Conservation (phyloP, 2,888 invertebrate genomes). For the Leptura quadrifasciata region DNA sequence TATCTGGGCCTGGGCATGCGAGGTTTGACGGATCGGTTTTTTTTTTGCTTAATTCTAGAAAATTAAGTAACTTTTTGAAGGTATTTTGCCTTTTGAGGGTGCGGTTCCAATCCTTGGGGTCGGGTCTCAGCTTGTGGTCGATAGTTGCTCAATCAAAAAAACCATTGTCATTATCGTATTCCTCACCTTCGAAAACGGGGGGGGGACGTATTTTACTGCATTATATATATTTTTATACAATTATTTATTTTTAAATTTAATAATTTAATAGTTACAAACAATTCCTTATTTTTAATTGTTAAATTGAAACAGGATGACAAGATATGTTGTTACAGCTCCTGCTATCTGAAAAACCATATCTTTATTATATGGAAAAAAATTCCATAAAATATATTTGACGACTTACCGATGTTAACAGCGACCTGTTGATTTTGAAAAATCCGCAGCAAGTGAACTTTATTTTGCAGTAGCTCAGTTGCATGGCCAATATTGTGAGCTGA, state of each 20-base stretch:
- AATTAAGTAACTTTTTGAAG: no score
- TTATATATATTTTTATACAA: neutral
- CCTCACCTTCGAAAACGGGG: no score
- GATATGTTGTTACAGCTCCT: constrained; percentile 61
- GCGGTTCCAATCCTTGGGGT: no score
- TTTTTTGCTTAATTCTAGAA: no score
- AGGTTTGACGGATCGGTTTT: no score
- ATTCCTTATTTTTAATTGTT: constrained; percentile 33
- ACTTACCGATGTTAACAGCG: constrained; percentile 61
- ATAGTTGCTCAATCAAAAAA: no score
- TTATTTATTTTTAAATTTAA: neutral
- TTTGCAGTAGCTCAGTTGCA: constrained; percentile 55
- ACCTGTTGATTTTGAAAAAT: constrained; percentile 60
- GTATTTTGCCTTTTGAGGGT: no score
- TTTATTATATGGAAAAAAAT: neutral
- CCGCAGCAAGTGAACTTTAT: constrained; percentile 60
- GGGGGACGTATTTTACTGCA: no score
- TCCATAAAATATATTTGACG: neutral
- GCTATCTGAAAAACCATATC: constrained; percentile 57
- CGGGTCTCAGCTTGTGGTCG: no score
- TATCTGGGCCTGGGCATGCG: no score
- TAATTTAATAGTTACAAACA: neutral
- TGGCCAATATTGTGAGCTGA: constrained; percentile 55
- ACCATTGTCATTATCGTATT: no score
- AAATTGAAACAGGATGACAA: constrained; percentile 61